Base-by-base conservation (phyloP, 1,140 invertebrate species). In the Dendroctonus ponderosae region DNA sequence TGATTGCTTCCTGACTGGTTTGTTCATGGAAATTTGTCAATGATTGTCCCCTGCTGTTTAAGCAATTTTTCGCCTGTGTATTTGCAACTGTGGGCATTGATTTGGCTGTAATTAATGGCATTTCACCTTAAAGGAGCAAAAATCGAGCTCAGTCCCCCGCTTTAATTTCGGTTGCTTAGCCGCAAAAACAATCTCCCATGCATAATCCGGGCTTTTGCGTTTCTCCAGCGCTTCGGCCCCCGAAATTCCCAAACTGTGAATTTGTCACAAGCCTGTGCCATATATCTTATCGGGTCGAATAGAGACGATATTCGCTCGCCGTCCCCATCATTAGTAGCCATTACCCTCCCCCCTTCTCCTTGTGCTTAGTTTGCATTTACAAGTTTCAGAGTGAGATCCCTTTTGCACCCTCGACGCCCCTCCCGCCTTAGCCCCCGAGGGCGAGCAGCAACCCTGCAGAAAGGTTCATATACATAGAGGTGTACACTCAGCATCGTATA, bases 361-460 rank as follows among this genome's bases (percentile, higher is more conserved):
- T 76, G 72, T 77, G 75, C 75, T 77, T 77, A 77, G 76, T 77
- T 77, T 77, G 76, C 76, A 76, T 76, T 77, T 76, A 76, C 76
- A 77, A 77, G 73, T 77, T 76, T 66, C 72, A 71, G 69, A 69
- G 64, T 46, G 61, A 57, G 37, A 66, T 73, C 69, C 70, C 67
- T 62, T 48, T 63, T 26, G 48, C 37, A 65, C 74, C 70, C 63
- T 48, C 61, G 48, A 62, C 70, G 69, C 70, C 53, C 54, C 54
- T 41, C 50, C 39, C 61, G 46, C 64, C 53, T 15, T 5, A 52
- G 26, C 62, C 66, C 54, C 60, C 37, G 42, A 49, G 69, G 73
- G 59, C 62, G 56, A 68, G 52, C 26, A 26, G 26, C 26, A 64
- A 65, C 75, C 72, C 70, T 70, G 72, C 70, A 70, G 70, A 73